Evolutionary conservation across 92 coral and sea anemone genomes (phyloP), one percentile per base, ranked within the genome.

Genomic region (Micromussa lordhowensis): DNA sequence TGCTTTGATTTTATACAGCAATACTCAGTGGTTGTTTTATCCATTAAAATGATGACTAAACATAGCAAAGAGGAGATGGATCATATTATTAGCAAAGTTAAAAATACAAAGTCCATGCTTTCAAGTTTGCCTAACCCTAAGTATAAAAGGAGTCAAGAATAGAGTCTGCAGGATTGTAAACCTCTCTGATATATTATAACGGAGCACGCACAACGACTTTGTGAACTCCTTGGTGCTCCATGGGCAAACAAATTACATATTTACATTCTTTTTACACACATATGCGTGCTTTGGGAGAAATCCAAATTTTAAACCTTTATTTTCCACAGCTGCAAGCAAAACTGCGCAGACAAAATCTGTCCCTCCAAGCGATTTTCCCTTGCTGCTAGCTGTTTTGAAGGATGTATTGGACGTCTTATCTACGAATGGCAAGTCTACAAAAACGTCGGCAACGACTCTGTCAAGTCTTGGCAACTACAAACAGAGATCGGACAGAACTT

Each of bases 401-500:
- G 85, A 49, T 92, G 94, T 44, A 49, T 84, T 32, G 94, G 94
- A 14, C 68, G 86, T 68, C 44, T 92, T 36, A 24, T 77, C 86
- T 89, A 88, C 92, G 76, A 48, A 32, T 92, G 94, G 94, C 53
- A 80, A 55, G 73, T 92, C 24, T 92, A 88, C 92, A 69, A 78
- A 68, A 82, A 88, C 53, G 68, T 24, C 15, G 77, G 51, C 22
- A 61, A 36, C 21, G 71, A 21, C 28, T 72, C 74, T 13, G 38
- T 18, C 5, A 54, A 40, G 71, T 5, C 19, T 26, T 89, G 92
- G 92, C 49, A 40, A 32, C 82, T 32, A 59, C 38, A 57, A 59
- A 30, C 77, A 24, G 79, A 83, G 59, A 83, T 89, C 29, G 10
- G 34, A 6, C 85, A 24, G 40, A 82, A 38, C n/a, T 18, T n/a